Evolutionary conservation across 2,888 invertebrate genomes (phyloP), one percentile per base, ranked within the genome.

Genomic region (Heliconius cydno): DNA sequence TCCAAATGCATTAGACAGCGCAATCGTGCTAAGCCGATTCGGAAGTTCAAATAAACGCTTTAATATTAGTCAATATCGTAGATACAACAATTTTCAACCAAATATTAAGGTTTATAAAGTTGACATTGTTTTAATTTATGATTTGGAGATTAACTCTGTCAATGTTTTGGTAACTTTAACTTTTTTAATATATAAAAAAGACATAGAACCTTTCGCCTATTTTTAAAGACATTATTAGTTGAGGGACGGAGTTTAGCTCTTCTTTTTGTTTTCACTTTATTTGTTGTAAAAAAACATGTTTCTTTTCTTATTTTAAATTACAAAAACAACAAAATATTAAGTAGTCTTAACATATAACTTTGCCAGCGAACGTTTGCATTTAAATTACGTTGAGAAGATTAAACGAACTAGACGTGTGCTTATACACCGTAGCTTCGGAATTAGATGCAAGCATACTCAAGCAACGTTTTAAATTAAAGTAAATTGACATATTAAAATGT

Each of bases 301-400:
- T 25, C 5, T 63, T 25, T 28, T 25, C 12, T 25, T 65, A 15
- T 65, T 19, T 15, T 28, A 28, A 30, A 30, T 65, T 15, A 28
- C 6, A 65, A 13, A 25, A 25, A 13, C 4, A 13, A 63, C n/a
- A 1, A 30, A 2, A 41, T 41, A 67, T 67, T 68, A 41, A n/a
- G n/a, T 41, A 46, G 19, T 25, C 25, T 46, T 9, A 28, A 70
- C 3, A 68, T 70, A 5, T 46, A 13, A 38, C 41, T 70, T 46
- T 25, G 9, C 13, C 13, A 15, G 12, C 25, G 60, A 60, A 38
- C 25, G 9, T 57, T 15, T 57, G 22, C 60, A 73, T 60, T 73
- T 73, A 73, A 73, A 73, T 73, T 73, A 60, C 57, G 13, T 73
- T 38, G n/a, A 60, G 60, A 34, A 60, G 73, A 73, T 73, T 73